These are phyloP conservation scores for Solenodon paradoxus DNA, from an alignment of 2,113 vertebrate genomes.

Conservation along the genomic window DNA sequence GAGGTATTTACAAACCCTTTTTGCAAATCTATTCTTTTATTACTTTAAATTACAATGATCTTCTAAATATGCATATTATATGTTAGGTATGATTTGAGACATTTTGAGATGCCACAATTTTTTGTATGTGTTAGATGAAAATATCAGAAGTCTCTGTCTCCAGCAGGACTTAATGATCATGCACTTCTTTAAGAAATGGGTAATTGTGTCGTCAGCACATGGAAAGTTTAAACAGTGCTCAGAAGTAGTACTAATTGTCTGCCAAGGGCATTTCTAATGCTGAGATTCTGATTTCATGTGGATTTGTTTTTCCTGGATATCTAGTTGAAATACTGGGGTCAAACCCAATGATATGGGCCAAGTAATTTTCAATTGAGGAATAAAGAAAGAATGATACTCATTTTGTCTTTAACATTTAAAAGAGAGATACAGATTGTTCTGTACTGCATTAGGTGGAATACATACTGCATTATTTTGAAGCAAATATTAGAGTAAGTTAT, in stretches of 20 bases:
- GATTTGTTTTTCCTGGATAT: conserved; percentile 16
- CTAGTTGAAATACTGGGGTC: not conserved
- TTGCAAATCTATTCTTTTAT: not conserved
- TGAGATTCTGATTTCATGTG: not conserved
- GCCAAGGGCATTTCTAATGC: not conserved
- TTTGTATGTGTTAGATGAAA: not conserved
- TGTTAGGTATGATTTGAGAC: not conserved
- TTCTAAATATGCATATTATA: not conserved
- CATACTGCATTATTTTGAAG: not conserved
- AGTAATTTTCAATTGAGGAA: not conserved
- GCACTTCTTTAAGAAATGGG: not conserved
- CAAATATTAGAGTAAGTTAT: not conserved
- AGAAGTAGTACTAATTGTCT: not conserved
- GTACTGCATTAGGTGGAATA: not conserved
- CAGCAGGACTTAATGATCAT: not conserved
- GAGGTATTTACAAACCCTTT: not conserved
- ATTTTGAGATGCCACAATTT: not conserved
- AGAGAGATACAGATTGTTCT: not conserved
- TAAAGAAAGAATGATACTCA: conserved; percentile 1
- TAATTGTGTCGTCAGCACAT: not conserved
- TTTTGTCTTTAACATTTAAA: not conserved
- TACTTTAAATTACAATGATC: conserved; percentile 2
- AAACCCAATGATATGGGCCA: not conserved
- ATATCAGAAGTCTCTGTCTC: not conserved
- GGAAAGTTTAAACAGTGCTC: not conserved